Conservation (phyloP, 2,888 invertebrate species). For the Salticus scenicus region DNA sequence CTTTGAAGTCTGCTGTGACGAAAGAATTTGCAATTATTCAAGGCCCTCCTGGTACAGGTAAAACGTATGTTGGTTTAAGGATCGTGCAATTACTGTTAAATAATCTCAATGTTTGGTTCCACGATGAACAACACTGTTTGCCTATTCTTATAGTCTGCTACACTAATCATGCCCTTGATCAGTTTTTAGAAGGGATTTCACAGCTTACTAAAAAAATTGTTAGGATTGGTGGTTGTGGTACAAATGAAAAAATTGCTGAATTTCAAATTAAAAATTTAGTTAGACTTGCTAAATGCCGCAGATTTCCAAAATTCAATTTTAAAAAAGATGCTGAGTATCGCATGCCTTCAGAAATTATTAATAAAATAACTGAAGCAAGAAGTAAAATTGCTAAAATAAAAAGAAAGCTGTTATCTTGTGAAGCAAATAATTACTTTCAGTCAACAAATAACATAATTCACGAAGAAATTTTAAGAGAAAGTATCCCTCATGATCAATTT, state of each 20-base stretch:
- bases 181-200: slow-evolving; percentile 85
- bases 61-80: slow-evolving; percentile 87
- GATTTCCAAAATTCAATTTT: too few relatives aligned
- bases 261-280: slow-evolving; percentile 37
- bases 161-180: slow-evolving; percentile 91
- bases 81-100: slow-evolving; percentile 82
- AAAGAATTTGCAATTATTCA: slow-evolving; percentile 80
- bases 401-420: too few relatives aligned
- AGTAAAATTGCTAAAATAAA: too few relatives aligned
- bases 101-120: slow-evolving; percentile 78
- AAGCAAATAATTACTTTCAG: too few relatives aligned
- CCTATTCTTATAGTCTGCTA: slow-evolving; percentile 87
- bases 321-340: too few relatives aligned
- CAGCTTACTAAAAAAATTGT: slow-evolving; percentile 80
- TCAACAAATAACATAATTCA: too few relatives aligned
- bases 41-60: slow-evolving; percentile 90
- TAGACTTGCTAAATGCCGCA: too few relatives aligned
- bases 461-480: too few relatives aligned
- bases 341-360: too few relatives aligned
- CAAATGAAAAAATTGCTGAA: slow-evolving; percentile 78
- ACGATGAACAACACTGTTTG: slow-evolving; percentile 40
- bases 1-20: slow-evolving; percentile 82
- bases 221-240: slow-evolving; percentile 83
- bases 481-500: too few relatives aligned
- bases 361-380: too few relatives aligned